Evolutionary conservation across 2,797 vertebrate species (phyloP).

Genomic region (Lemur catta): DNA sequence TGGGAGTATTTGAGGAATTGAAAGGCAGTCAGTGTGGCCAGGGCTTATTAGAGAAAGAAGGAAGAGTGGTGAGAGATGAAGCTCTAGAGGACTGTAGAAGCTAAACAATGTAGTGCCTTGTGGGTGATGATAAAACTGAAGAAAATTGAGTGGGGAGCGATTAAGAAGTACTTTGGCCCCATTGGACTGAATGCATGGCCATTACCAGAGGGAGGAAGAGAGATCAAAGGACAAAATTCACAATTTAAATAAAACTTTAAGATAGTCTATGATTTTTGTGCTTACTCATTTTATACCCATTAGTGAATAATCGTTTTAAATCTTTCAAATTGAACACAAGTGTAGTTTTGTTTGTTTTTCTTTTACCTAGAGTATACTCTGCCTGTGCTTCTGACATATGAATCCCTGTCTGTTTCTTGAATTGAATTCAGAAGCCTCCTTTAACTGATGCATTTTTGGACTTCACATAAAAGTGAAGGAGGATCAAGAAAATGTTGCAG

Average conservation of each 20-base stretch:
- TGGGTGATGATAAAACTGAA: background rate
- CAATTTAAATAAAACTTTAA: background rate
- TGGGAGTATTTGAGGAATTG: background rate
- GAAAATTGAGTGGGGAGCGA: background rate
- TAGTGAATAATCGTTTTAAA: constrained; percentile 13
- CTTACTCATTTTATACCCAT: background rate
- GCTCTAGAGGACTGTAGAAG: background rate
- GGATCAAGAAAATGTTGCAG: constrained; percentile 25
- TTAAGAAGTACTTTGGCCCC: background rate
- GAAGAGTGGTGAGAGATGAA: background rate
- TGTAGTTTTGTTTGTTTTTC: constrained; percentile 53
- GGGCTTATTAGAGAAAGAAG: background rate
- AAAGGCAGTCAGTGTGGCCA: background rate
- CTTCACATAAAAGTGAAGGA: constrained; percentile 57
- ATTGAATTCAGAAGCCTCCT: constrained; percentile 47
- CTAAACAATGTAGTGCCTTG: background rate
- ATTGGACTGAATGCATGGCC: background rate
- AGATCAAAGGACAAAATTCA: constrained; percentile 4
- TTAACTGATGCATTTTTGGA: constrained; percentile 63
- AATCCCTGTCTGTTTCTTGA: constrained; percentile 49
- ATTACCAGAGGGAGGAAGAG: background rate
- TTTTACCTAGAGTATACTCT: constrained; percentile 26
- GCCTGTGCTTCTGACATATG: background rate
- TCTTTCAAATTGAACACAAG: background rate
- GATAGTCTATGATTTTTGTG: background rate